Conservation (phyloP, 2,113 vertebrate genomes). For the Chaetodon trifascialis region DNA sequence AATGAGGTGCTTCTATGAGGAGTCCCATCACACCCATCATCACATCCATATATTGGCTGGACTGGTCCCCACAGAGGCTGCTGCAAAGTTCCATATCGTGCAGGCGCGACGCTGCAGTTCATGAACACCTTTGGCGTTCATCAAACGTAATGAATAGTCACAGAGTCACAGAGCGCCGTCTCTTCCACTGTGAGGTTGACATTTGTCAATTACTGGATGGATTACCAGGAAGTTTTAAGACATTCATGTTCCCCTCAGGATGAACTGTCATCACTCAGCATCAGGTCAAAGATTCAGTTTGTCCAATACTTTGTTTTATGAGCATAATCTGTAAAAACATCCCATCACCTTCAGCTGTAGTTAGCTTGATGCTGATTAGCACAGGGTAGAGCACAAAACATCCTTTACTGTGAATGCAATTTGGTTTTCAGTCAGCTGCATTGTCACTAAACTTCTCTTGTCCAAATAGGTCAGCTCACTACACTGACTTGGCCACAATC, state of each 20-base stretch:
- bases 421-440: not conserved
- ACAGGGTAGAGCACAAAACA: not conserved
- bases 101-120: too few species aligned
- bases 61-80: too few species aligned
- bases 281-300: not conserved
- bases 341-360: not conserved
- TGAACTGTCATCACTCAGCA: not conserved
- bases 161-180: too few species aligned
- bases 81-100: too few species aligned
- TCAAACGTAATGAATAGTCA: too few species aligned
- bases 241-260: not conserved
- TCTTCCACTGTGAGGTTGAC: too few species aligned
- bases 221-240: not conserved
- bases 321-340: not conserved
- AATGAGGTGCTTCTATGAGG: too few species aligned
- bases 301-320: not conserved
- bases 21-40: too few species aligned
- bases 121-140: too few species aligned
- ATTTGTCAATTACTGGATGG: too few species aligned
- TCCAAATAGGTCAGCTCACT: rapidly evolving
- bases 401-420: too few species aligned
- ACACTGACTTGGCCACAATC: slow-evolving; percentile 28
- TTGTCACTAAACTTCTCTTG: not conserved
- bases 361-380: not conserved
- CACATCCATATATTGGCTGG: too few species aligned